Percentiles rank a stretch among this genome's conserved stretches.
Conservation (phyloP, 2,797 vertebrate genomes). For the Spondyliosoma cantharus region DNA sequence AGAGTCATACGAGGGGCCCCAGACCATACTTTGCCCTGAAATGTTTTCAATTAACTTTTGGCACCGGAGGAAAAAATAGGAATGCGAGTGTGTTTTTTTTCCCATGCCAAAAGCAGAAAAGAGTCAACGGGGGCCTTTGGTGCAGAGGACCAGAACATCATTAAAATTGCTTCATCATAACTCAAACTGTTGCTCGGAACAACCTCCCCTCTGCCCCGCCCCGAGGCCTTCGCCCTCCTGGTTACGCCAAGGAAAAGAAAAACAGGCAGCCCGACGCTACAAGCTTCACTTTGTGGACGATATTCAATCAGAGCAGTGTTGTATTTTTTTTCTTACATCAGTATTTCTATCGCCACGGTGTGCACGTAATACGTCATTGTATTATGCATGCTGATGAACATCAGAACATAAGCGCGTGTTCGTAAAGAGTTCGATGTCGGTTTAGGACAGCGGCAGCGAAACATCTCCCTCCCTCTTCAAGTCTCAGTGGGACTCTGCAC, state of each 20-base stretch:
- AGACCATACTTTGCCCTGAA: conserved; percentile 80
- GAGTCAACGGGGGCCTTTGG: conserved; percentile 60
- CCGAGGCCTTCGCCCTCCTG: conserved; percentile 15
- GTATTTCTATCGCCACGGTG: background rate
- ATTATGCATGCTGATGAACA: background rate
- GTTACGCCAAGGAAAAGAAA: conserved; percentile 45
- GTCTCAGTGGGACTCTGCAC: conserved; percentile 27
- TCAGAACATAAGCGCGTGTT: background rate
- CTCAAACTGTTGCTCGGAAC: conserved; percentile 86
- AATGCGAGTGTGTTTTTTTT: conserved; percentile 82
- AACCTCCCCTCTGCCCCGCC: conserved; percentile 63
- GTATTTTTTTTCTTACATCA: no score
- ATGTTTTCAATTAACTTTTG: conserved; percentile 98
- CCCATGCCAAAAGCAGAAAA: conserved; percentile 90
- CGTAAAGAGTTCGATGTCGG: background rate
- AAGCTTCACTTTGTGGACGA: background rate
- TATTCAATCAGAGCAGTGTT: background rate
- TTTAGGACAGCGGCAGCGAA: background rate
- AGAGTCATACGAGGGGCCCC: conserved; percentile 78
- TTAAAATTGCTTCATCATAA: conserved; percentile 92
- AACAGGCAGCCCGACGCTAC: conserved; percentile 13
- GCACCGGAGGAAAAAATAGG: conserved; percentile 88
- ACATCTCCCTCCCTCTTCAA: conserved; percentile 15
- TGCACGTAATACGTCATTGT: no score
- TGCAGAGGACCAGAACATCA: conserved; percentile 85